Evolutionary conservation across 1,140 invertebrate genomes (phyloP).

Genomic region (Cecropterus lyciades): DNA sequence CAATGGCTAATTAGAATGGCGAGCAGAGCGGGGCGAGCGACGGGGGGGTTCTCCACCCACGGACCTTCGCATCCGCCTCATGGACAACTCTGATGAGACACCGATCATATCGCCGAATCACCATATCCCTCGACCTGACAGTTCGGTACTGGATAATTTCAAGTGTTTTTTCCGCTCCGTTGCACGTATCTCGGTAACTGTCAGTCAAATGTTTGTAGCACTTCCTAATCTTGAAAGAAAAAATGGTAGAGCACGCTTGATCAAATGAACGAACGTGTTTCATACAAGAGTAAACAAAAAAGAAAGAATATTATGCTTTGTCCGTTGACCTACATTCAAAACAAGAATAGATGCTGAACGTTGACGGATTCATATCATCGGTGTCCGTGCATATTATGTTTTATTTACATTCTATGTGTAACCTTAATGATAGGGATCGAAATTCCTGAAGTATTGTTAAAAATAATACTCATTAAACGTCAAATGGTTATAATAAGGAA

Average conservation of each 20-base stretch:
- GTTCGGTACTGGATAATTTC: constrained; percentile 49
- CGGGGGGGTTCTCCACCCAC: constrained; percentile 70
- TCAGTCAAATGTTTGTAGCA: background rate
- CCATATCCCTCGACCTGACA: constrained; percentile 44
- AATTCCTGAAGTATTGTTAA: background rate
- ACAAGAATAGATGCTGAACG: constrained; percentile 26
- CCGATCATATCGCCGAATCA: constrained; percentile 49
- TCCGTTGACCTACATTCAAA: constrained; percentile 31
- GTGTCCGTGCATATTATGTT: constrained; percentile 5
- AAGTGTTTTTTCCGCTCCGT: constrained; percentile 39
- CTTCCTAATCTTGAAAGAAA: constrained; percentile 1
- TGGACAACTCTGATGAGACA: constrained; percentile 65
- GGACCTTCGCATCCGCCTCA: constrained; percentile 78
- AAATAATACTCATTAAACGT: too few relatives aligned
- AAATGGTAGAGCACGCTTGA: background rate
- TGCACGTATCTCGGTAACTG: constrained; percentile 8
- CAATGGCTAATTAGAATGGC: constrained; percentile 84
- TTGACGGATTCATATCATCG: constrained; percentile 20
- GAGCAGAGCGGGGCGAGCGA: constrained; percentile 63
- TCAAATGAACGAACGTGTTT: background rate
- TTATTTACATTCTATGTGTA: background rate
- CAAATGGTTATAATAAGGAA: too few relatives aligned
- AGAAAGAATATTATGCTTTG: constrained; percentile 16
- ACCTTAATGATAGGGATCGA: background rate
- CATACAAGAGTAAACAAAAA: constrained; percentile 11